Evolutionary conservation across 2,888 invertebrate species (phyloP), one percentile per base, ranked within the genome.

Genomic region (Lasius platythorax): DNA sequence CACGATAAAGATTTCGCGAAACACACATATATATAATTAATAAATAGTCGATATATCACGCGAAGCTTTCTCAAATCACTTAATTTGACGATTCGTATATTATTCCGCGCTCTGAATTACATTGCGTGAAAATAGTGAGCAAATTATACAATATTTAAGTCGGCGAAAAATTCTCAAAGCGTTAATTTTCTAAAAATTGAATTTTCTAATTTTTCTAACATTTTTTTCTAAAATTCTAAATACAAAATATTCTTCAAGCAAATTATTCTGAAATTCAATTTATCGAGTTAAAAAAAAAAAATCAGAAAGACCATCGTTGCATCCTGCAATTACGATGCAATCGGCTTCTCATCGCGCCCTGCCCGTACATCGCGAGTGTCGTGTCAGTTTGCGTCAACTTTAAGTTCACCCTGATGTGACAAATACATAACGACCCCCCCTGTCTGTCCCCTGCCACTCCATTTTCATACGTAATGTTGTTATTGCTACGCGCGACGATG

Each of bases 391-490:
- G n/a, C 68, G n/a, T 30, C 79, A 33, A n/a, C n/a, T 61, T 75
- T 61, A 74, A 74, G 46, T 81, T 81, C 79, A 46, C 23, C 46
- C 12, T 28, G 37, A 74, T 74, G 79, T 46, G 8, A 61, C 79
- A 78, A 78, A 58, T 78, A 58, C 75, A 81, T 81, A 81, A 81
- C 79, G 75, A 81, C 18, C 46, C 43, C 30, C 33, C 56, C 15
- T 15, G 23, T n/a, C 23, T 61, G 18, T 43, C 75, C 61, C 37
- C 37, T 46, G 46, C 61, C 61, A 61, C 61, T 73, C 74, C 75
- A 79, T 79, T 79, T 79, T 79, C 79, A 81, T 61, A 37, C 79
- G 75, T 81, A 74, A 81, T 73, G 46, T 79, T 79, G 79, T 81
- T 81, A 81, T 81, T 74, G 75, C 61, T 74, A 61, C 61, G 79